These are phyloP conservation scores for Eledone cirrhosa DNA, from an alignment of 2,888 invertebrate genomes.

Conservation along the genomic window DNA sequence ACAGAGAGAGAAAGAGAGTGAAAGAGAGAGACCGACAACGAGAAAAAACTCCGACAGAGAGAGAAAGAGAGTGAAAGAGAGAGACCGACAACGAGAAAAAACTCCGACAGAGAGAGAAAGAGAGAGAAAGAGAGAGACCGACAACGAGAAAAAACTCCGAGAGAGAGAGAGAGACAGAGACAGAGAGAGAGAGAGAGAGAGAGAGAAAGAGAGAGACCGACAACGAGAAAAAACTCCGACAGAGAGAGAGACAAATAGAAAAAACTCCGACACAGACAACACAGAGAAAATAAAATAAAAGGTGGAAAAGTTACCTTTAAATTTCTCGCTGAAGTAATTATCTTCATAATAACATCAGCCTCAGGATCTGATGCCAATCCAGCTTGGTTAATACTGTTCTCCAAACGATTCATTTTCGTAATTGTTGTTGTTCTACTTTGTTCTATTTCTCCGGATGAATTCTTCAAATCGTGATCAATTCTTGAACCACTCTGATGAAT, in stretches of 20 bases:
- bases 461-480: too few relatives aligned
- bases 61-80: too few relatives aligned
- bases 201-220: neutral
- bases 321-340: neutral
- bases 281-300: neutral
- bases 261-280: too few relatives aligned
- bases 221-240: neutral
- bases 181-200: neutral
- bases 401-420: constrained; percentile 12
- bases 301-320: neutral
- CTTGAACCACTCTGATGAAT: too few relatives aligned
- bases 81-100: neutral
- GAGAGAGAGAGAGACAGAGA: neutral
- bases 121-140: neutral
- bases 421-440: too few relatives aligned
- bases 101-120: neutral
- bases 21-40: neutral
- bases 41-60: too few relatives aligned
- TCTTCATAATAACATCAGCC: constrained; percentile 20
- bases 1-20: neutral
- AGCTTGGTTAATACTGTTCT: constrained; percentile 21
- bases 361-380: constrained; percentile 25
- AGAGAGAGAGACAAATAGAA: too few relatives aligned
- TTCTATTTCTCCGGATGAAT: too few relatives aligned
- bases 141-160: neutral